phyloP scores from a whole-genome alignment of 2,797 vertebrate genomes.

The Ctenosaura bakeri region DNA sequence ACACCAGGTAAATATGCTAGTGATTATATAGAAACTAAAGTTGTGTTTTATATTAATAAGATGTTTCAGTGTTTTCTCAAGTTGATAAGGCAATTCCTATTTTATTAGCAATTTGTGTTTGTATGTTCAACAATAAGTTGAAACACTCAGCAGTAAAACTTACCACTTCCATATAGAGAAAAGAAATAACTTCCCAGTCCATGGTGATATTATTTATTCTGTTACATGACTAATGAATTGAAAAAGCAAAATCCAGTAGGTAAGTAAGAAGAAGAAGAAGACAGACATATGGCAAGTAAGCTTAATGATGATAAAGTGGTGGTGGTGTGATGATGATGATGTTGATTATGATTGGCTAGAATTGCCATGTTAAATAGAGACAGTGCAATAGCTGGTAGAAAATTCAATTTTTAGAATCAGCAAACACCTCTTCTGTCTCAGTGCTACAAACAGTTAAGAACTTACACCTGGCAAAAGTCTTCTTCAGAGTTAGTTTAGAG shows the following conservation, averaged over 20 bases:
- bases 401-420: slow-evolving; percentile 20
- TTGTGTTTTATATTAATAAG: too few species aligned
- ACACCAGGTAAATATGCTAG: too few species aligned
- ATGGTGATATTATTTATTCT: slow-evolving; percentile 22
- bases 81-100: not conserved
- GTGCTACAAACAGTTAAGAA: not conserved
- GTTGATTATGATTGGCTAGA: slow-evolving; percentile 12
- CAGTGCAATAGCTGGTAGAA: slow-evolving; percentile 18
- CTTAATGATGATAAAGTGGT: not conserved
- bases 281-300: slow-evolving; percentile 19
- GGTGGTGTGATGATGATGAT: not conserved
- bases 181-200: not conserved
- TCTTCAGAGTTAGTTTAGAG: not conserved
- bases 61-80: not conserved
- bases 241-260: slow-evolving; percentile 23
- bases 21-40: too few species aligned
- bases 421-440: not conserved
- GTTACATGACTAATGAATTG: slow-evolving; percentile 10
- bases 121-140: not conserved
- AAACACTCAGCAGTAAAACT: not conserved
- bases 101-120: not conserved
- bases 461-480: not conserved
- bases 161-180: not conserved
- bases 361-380: slow-evolving; percentile 25
- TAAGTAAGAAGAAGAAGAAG: slow-evolving; percentile 31